phyloP scores from a whole-genome alignment of 2,113 vertebrate species.

The Collichthys lucidus region DNA sequence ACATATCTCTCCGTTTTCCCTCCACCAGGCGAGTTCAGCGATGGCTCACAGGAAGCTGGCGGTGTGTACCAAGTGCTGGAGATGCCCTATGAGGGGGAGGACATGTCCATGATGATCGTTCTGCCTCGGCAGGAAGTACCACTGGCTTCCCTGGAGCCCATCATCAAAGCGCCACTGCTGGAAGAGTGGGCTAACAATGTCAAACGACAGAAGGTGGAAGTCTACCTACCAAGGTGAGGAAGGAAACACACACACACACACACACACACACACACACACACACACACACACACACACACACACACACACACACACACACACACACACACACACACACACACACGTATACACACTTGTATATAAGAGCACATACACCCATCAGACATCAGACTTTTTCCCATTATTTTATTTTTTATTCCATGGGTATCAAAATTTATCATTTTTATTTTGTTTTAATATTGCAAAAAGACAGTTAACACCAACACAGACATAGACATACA shows the following conservation, averaged over 20 bases:
- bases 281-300: too few relatives aligned
- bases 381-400: too few relatives aligned
- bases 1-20: neutral
- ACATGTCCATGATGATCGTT: conserved; percentile 94
- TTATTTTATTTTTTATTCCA: too few relatives aligned
- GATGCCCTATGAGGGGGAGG: conserved; percentile 96
- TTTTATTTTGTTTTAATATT: neutral
- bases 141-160: conserved; percentile 91
- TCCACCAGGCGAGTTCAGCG: conserved; percentile 95
- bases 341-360: too few relatives aligned
- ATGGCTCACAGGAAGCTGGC: conserved; percentile 96
- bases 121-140: conserved; percentile 97
- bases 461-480: neutral
- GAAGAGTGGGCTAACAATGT: conserved; percentile 97
- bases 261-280: neutral
- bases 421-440: neutral
- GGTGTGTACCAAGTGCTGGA: conserved; percentile 98
- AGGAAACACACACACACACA: neutral
- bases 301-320: too few relatives aligned
- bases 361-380: too few relatives aligned
- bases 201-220: conserved; percentile 97
- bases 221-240: conserved; percentile 94
- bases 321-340: too few relatives aligned
- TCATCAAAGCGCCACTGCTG: conserved; percentile 92
- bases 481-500: neutral